phyloP scores from a whole-genome alignment of 2,888 invertebrate genomes.

The Monoplex corrugatus region DNA sequence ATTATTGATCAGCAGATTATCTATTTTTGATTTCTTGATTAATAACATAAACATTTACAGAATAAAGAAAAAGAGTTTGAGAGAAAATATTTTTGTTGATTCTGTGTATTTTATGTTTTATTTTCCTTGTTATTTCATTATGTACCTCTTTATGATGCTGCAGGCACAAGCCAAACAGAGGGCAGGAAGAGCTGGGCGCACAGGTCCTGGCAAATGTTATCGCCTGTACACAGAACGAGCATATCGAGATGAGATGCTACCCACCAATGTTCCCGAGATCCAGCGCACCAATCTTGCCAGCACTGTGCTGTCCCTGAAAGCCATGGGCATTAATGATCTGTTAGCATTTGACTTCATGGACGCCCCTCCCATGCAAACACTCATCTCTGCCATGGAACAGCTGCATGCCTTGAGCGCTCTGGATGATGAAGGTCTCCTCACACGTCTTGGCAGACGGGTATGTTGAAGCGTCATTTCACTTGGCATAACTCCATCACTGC shows the following conservation, averaged over 20 bases:
- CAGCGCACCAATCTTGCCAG: slow-evolving; percentile 98
- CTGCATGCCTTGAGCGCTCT: slow-evolving; percentile 97
- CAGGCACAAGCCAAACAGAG: slow-evolving; percentile 98
- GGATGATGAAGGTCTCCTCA: slow-evolving; percentile 88
- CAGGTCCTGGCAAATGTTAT: slow-evolving; percentile 98
- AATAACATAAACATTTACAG: too few species aligned
- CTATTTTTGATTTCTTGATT: too few species aligned
- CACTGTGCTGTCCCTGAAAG: slow-evolving; percentile 97
- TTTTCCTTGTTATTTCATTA: too few species aligned
- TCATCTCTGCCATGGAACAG: slow-evolving; percentile 98
- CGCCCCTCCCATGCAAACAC: slow-evolving; percentile 97
- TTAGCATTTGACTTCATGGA: slow-evolving; percentile 99
- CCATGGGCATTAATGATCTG: slow-evolving; percentile 99
- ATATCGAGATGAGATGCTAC: slow-evolving; percentile 98
- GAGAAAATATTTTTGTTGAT: too few species aligned
- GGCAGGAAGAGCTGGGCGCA: slow-evolving; percentile 97
- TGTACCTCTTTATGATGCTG: neutral
- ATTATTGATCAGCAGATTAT: too few species aligned
- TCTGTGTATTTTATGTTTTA: too few species aligned
- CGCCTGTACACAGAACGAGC: slow-evolving; percentile 97
- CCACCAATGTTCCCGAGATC: slow-evolving; percentile 93
- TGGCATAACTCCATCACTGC: too few species aligned
- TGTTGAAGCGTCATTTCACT: slow-evolving; percentile 50
- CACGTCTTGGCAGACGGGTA: slow-evolving; percentile 85
- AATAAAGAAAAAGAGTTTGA: too few species aligned